Conservation (phyloP, 2,113 vertebrate genomes). For the Datnioides undecimradiatus region DNA sequence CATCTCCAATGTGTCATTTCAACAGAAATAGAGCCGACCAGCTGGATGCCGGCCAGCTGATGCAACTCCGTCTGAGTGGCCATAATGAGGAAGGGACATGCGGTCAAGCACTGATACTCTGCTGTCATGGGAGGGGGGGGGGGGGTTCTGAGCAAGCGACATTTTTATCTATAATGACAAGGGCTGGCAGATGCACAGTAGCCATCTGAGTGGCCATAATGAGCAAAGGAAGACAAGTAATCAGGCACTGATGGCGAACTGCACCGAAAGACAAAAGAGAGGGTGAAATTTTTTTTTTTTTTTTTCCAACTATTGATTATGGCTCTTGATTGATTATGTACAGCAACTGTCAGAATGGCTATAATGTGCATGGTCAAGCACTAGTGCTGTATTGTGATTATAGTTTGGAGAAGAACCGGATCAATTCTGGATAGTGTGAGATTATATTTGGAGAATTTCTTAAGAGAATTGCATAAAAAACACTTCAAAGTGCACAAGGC, state of each 20-base stretch:
- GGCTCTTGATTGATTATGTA: constrained; percentile 30
- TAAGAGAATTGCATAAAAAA: not conserved
- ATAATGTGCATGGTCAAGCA: not conserved
- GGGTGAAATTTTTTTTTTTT: constrained; percentile 2
- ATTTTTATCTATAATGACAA: constrained; percentile 66
- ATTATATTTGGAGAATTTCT: not conserved
- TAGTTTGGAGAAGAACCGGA: not conserved
- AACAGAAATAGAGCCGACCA: constrained; percentile 58
- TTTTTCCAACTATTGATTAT: constrained; percentile 47
- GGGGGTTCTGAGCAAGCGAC: constrained; percentile 35
- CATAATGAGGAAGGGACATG: constrained; percentile 60
- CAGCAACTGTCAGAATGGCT: not conserved
- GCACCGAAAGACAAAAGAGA: constrained; percentile 29
- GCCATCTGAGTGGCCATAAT: constrained; percentile 48
- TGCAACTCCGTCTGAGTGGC: constrained; percentile 54
- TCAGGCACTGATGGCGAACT: constrained; percentile 16
- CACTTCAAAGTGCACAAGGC: not conserved
- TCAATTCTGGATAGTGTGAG: not conserved
- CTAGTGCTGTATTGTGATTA: not conserved
- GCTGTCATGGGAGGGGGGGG: constrained; percentile 36
- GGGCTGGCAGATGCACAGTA: constrained; percentile 49
- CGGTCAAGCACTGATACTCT: constrained; percentile 43
- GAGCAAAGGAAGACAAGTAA: constrained; percentile 40
- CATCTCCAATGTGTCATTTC: constrained; percentile 53
- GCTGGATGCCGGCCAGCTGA: constrained; percentile 55